Evolutionary conservation across 2,797 vertebrate genomes (phyloP), one percentile per base, ranked within the genome.

Genomic region (Tokudaia muenninki): DNA sequence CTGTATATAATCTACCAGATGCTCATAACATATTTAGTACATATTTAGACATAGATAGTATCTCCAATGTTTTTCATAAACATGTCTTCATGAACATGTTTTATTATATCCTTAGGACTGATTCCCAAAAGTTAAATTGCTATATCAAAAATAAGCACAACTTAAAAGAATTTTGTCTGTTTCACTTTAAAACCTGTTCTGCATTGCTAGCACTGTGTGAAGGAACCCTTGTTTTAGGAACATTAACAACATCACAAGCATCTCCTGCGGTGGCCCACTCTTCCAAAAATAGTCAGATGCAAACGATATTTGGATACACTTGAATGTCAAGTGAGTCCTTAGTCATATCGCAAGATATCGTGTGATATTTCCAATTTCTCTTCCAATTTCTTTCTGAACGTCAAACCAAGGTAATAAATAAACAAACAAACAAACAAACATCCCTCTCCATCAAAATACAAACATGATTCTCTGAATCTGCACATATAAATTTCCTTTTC

Each of bases 281-380:
- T 80, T 93, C 50, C 94, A 77, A 92, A 96, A 94, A 95, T 82
- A 97, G 63, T 52, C 87, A 41, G 67, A 77, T 65, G 63, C 37
- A 83, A 91, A 70, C 37, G 95, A 91, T 55, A n/a, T 94, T 90
- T 87, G 34, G 50, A 90, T 89, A 55, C 31, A 29, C 57, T 96
- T 89, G 92, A 90, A 91, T 92, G 82, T 83, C 34, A 80, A 44
- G 26, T 92, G 74, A 89, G 77, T 63, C 31, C 75, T 95, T 91
- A 70, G 74, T 94, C 47, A 80, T 74, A 95, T 82, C 87, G 77
- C 90, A 80, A 77, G 82, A 41, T 95, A n/a, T 89, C 86, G 70
- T 87, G 29, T 82, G 91, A 34, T 70, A 95, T 31, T 92, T 88
- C 91, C 29, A 90, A 70, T 82, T 92, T 97, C 24, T 86, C 78